Conservation (phyloP, 2,888 invertebrate species). For the Dryocosmus kuriphilus region DNA sequence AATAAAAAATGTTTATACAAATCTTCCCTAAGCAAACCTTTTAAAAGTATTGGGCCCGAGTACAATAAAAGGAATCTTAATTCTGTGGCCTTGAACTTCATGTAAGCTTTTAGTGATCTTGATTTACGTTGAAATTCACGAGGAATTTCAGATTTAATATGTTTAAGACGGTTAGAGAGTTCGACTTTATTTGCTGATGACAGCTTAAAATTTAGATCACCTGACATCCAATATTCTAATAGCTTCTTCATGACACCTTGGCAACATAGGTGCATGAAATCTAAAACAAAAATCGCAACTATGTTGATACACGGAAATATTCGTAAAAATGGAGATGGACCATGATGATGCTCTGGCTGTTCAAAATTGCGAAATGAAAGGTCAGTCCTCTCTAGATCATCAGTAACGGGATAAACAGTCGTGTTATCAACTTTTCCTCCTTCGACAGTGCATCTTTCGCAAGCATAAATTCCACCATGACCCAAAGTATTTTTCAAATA, state of each 20-base stretch:
- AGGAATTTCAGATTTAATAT: constrained; percentile 43
- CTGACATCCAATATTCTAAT: constrained; percentile 47
- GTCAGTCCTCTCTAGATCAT: constrained; percentile 35
- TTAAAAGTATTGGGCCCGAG: constrained; percentile 56
- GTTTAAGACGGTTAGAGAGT: constrained; percentile 23
- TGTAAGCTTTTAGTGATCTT: constrained; percentile 39
- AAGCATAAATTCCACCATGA: constrained; percentile 54
- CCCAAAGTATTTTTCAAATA: constrained; percentile 54
- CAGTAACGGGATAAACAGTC: constrained; percentile 41
- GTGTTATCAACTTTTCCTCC: constrained; percentile 42
- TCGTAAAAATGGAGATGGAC: constrained; percentile 42
- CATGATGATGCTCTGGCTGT: constrained; percentile 47
- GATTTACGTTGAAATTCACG: constrained; percentile 51
- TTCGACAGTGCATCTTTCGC: constrained; percentile 52
- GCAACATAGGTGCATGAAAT: constrained; percentile 54
- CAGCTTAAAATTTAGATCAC: neutral
- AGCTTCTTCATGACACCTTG: constrained; percentile 49
- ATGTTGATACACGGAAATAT: constrained; percentile 49
- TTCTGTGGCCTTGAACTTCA: constrained; percentile 53
- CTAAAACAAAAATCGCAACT: constrained; percentile 48
- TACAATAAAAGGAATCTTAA: constrained; percentile 54
- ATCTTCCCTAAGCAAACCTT: constrained; percentile 41
- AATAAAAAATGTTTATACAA: constrained; percentile 49
- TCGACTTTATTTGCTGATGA: neutral
- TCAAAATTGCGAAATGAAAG: constrained; percentile 42